Base-by-base conservation (phyloP, 1,140 invertebrate genomes). In the Trichonephila inaurata region DNA sequence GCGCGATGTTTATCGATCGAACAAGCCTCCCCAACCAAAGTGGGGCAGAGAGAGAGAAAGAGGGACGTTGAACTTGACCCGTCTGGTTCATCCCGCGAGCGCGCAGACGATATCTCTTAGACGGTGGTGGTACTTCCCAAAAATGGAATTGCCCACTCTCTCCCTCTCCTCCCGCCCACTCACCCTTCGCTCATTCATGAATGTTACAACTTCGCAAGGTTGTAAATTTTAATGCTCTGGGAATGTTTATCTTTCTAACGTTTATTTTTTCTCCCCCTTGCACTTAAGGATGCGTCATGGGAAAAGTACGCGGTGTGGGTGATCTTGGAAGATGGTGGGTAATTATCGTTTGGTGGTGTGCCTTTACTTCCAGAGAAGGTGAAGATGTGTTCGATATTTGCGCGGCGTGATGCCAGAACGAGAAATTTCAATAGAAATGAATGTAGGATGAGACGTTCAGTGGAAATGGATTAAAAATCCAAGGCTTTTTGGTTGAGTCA, bases 51-150 rank as follows among this genome's bases (percentile, higher is more conserved):
- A 69, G 21, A n/a, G 64, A 28, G 28, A 69, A 16, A 16, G 24
- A 18, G 28, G 72, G 28, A 16, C 72, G 72, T 77, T 77, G 72
- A 77, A 77, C 72, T 77, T 77, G 72, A 77, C 72, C 72, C 28
- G 72, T 77, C 72, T 77, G 72, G 69, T 6, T 19, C 72, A 16
- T 33, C 72, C 72, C 72, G 14, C 28, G 14, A 16, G 24, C 66
- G 66, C 66, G 66, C 66, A 69, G 66, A 69, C 66, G 66, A n/a
- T 14, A 51, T 69, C 24, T 69, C 72, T 14, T 33, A 77, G 72
- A 77, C 72, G 72, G 72, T 77, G 72, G 72, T 77, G 69, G 69
- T 77, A 40, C 72, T 14, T 24, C 66, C 66, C 66, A 69, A 69
- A 69, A 69, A 69, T 69, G 66, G 66, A 24, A 24, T n/a, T 69